Evolutionary conservation across 2,113 vertebrate genomes (phyloP), one percentile per base, ranked within the genome.

Genomic region (Antechinus stuartii): DNA sequence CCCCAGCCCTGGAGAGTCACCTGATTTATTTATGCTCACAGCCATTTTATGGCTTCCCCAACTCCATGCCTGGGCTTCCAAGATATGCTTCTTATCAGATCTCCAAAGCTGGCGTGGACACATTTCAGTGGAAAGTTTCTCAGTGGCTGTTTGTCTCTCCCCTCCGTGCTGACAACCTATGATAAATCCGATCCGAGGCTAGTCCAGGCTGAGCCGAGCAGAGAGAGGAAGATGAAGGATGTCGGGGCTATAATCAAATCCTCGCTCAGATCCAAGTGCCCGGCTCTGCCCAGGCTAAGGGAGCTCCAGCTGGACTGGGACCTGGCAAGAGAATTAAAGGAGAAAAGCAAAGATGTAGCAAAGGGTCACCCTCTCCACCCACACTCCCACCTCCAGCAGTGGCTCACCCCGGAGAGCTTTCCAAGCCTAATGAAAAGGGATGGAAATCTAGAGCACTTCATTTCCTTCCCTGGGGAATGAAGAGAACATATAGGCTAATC

Each of bases 401-500:
- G 6, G 6, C 8, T 95, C 92, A 92, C 0, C 2, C 91, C 90
- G 89, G 42, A 4, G 27, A 89, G 49, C 91, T 90, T 97, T 97
- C 97, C 56, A 95, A 1, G 96, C 94, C 90, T 92, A 94, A 96
- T 0, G 55, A 94, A 96, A 94, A 97, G 49, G 16, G 94, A 92
- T 92, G 19, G 27, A 94, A 76, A 57, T 92, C 90, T 92, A 95
- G 90, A 95, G n/a, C 46, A 1, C 0, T 93, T 92, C 30, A 16
- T 93, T 55, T 93, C 95, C 47, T 98, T 93, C 24, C 26, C 16
- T 84, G 90, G 95, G 93, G 92, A 97, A 47, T 55, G 96, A 94
- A 27, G 52, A 30, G 95, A 95, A 11, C 42, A 91, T 95, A 95
- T 98, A 96, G 96, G 97, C n/a, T 25, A 96, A 92, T 95, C 91